A percentile compares a stretch with the other conserved stretches of the same genome.
Evolutionary conservation across 1,140 invertebrate genomes (phyloP).

Genomic region (Drosophila yakuba): DNA sequence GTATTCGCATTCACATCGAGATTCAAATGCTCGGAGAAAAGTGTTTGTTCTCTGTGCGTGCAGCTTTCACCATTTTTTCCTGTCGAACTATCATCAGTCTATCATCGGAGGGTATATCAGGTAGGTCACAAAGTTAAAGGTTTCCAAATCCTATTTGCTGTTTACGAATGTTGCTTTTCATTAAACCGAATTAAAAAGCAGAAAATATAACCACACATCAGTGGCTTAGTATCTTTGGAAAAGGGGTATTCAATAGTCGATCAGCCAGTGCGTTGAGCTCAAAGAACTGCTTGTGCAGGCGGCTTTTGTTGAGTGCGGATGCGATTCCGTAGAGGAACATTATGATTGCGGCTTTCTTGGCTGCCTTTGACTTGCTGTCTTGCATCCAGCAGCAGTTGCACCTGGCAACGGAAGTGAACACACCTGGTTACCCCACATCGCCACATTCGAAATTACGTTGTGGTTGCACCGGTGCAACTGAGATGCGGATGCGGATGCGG

Average conservation of each 20-base stretch:
- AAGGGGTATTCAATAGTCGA: background rate
- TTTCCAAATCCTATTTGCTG: background rate
- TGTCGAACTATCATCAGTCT: conserved; percentile 1
- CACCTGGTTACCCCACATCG: background rate
- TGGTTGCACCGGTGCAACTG: conserved; percentile 10
- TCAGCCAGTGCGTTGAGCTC: no score
- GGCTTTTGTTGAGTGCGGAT: background rate
- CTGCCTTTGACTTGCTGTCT: conserved; percentile 62
- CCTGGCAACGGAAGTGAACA: conserved; percentile 42
- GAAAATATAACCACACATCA: no score
- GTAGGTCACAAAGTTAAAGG: background rate
- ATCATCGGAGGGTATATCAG: background rate
- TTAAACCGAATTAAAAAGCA: no score
- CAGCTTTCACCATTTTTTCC: conserved; percentile 22
- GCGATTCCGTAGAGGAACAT: conserved; percentile 11
- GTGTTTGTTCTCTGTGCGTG: conserved; percentile 9
- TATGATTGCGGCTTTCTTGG: conserved; percentile 64
- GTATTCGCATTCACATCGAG: background rate
- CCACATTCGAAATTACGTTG: conserved; percentile 10
- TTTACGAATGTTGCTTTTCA: no score
- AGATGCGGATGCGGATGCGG: background rate
- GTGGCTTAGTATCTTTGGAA: no score
- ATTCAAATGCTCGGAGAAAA: conserved; percentile 5
- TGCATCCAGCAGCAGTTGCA: conserved; percentile 38
- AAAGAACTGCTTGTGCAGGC: conserved; percentile 5